Evolutionary conservation across 2,888 invertebrate species (phyloP).

Genomic region (Papilio demoleus): DNA sequence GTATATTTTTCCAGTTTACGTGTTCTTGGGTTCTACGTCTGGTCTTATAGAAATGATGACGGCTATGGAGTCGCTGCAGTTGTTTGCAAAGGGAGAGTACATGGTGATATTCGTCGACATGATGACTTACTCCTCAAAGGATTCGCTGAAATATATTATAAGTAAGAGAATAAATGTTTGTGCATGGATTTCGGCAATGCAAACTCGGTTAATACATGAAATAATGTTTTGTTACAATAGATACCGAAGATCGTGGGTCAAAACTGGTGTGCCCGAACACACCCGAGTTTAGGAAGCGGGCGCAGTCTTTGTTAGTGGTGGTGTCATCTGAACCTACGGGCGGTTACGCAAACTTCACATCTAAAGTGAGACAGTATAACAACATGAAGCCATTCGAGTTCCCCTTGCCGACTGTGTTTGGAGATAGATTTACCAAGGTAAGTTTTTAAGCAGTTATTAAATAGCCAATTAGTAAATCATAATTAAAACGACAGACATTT

Average conservation of each 20-base stretch:
- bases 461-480: not conserved
- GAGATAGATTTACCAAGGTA: constrained; percentile 80
- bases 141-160: constrained; percentile 91
- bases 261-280: constrained; percentile 83
- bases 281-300: constrained; percentile 86
- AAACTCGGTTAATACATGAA: too few relatives aligned
- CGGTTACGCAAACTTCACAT: constrained; percentile 90
- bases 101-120: constrained; percentile 97
- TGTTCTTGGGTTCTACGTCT: constrained; percentile 94
- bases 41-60: constrained; percentile 95
- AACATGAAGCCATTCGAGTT: constrained; percentile 92
- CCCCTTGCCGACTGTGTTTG: constrained; percentile 84
- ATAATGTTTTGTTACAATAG: constrained; percentile 49
- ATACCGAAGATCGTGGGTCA: constrained; percentile 73
- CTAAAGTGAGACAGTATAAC: constrained; percentile 91
- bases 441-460: constrained; percentile 32
- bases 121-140: constrained; percentile 91
- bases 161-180: constrained; percentile 85
- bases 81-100: constrained; percentile 96
- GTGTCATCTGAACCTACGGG: constrained; percentile 92
- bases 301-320: constrained; percentile 93
- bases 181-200: too few relatives aligned
- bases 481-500: too few relatives aligned
- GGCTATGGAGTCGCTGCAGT: constrained; percentile 93
- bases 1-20: constrained; percentile 89